Evolutionary conservation across 2,797 vertebrate species (phyloP).

Genomic region (Emys orbicularis): DNA sequence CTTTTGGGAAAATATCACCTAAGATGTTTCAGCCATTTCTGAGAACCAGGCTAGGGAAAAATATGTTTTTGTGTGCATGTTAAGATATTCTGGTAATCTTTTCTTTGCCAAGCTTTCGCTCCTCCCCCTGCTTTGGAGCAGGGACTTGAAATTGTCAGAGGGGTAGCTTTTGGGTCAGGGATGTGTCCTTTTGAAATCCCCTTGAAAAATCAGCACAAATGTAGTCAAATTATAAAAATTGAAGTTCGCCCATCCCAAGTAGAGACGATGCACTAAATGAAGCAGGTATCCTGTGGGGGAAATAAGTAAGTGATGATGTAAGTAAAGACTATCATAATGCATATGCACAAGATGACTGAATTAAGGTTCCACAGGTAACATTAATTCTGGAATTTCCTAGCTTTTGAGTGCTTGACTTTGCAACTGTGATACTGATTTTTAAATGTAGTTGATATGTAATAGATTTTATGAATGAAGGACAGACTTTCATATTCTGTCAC

Average conservation of each 20-base stretch:
- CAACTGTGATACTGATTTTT: background rate
- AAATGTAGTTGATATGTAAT: background rate
- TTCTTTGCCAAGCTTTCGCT: background rate
- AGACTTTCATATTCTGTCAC: background rate
- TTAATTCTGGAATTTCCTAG: background rate
- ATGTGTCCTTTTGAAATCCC: background rate
- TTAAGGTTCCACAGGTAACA: background rate
- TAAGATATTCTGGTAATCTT: background rate
- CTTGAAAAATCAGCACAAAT: background rate
- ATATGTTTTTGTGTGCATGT: background rate
- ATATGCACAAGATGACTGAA: background rate
- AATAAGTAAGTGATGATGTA: background rate
- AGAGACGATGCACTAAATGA: background rate
- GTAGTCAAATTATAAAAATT: background rate
- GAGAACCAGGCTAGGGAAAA: background rate
- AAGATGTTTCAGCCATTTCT: background rate
- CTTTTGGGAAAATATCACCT: background rate
- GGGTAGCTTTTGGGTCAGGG: background rate
- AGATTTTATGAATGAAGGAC: background rate
- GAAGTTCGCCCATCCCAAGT: background rate
- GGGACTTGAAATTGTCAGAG: background rate
- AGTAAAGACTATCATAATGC: fast-evolving
- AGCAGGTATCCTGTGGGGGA: fast-evolving
- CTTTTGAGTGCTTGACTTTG: background rate
- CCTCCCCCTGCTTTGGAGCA: too few species aligned